Percentiles rank a stretch among this genome's conserved stretches.
Conservation (phyloP, 2,888 invertebrate genomes). For the Scaptomyza caliginosa region DNA sequence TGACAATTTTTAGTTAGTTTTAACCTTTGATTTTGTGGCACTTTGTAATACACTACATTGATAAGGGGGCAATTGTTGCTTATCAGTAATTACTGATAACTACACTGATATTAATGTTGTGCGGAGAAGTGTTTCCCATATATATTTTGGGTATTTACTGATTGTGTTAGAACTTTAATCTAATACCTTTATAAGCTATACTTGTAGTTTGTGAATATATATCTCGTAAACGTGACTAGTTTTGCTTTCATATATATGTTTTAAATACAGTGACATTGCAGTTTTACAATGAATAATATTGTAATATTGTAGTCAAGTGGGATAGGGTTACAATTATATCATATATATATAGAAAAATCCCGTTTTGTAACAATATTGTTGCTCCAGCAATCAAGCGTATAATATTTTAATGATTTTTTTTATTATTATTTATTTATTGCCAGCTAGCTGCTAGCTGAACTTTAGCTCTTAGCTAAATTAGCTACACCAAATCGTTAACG, state of each 20-base stretch:
- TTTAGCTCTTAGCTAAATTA: neutral
- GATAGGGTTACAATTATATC: neutral
- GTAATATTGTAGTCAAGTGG: neutral
- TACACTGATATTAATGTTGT: slow-evolving; percentile 3
- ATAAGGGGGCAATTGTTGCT: slow-evolving; percentile 1
- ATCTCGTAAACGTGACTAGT: no score
- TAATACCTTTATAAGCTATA: no score
- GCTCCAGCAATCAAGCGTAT: neutral
- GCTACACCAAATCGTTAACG: neutral
- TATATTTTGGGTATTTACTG: neutral
- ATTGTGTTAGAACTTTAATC: no score
- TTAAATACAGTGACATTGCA: neutral
- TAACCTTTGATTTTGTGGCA: neutral
- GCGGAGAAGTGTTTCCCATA: no score
- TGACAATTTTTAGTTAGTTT: neutral
- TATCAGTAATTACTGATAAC: slow-evolving; percentile 35
- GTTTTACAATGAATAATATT: neutral
- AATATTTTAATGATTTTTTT: neutral
- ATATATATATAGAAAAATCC: neutral
- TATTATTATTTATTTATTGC: neutral
- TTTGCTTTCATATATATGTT: neutral
- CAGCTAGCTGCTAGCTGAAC: slow-evolving; percentile 10
- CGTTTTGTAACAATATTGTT: neutral
- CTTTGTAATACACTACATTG: neutral
- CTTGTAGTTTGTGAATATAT: no score